Base-by-base conservation (phyloP, 2,888 invertebrate species). In the Caenorhabditis doughertyi region DNA sequence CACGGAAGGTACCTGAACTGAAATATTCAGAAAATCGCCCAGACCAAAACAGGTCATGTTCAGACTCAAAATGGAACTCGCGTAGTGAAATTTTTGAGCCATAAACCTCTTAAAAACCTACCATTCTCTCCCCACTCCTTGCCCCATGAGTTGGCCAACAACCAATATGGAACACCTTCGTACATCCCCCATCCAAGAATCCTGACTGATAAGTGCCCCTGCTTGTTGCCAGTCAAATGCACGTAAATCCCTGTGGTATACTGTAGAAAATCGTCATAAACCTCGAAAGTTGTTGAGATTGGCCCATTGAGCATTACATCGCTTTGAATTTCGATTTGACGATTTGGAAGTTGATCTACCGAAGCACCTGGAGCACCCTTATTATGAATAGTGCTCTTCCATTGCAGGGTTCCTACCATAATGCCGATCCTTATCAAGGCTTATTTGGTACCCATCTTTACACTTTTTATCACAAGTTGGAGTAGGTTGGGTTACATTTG, bases 141-240 rank as follows among this genome's bases (percentile, higher is more conserved):
- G 93, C 96, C 96, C 96, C 96, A 97, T 0, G 96, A 96, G 93
- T 97, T 97, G 60, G 95, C 96, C 87, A 96, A 94, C 16, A 96
- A 94, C 97, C 97, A 97, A 92, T 96, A 97, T 42, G 95, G 95
- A 65, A 94, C 94, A 8, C 94, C 94, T 32, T 79, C 68, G 27
- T 84, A 85, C 85, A 95, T 95, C 51, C 96, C 96, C 95, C 96
- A 97, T 16, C 97, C 96, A 49, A 96, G 92, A 62, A 96, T 95
- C 90, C 95, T 95, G 71, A 96, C 94, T 32, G 96, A 96, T 92
- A 96, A 96, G 0, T 96, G 96, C 32, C 96, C 96, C 25, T 93
- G 93, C 0, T 79, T 83, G 9, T 93, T 92, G 2, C 96, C 96
- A 79, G 94, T 73, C 11, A 71, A 60, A 42, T 83, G 76, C 13